Percentiles rank a stretch among this genome's conserved stretches.
Conservation (phyloP, 1,140 invertebrate species). For the Caenorhabditis brenneri region DNA sequence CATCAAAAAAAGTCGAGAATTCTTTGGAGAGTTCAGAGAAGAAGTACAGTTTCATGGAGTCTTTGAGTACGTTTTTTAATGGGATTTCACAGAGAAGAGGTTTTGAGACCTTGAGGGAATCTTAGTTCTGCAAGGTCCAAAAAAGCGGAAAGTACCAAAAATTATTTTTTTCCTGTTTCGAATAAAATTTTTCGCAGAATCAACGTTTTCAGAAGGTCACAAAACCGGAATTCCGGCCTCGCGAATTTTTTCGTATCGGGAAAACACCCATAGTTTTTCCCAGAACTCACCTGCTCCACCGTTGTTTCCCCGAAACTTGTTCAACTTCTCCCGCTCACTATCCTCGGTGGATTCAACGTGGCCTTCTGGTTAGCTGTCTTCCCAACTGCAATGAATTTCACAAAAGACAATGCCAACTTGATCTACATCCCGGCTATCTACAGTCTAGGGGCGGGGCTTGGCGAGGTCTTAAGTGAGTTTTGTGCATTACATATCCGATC, state of each 20-base stretch:
- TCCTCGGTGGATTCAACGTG: background rate
- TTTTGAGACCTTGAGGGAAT: too few species aligned
- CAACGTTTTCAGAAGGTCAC: too few species aligned
- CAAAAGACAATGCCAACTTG: background rate
- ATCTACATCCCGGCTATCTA: conserved; percentile 12
- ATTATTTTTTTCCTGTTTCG: too few species aligned
- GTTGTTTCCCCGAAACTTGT: background rate
- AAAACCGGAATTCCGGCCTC: background rate
- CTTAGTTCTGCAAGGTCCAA: background rate
- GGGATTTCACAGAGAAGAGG: too few species aligned
- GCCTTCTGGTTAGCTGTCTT: background rate
- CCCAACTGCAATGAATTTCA: background rate
- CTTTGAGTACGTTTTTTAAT: background rate
- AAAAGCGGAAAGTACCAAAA: background rate
- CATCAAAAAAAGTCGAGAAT: background rate
- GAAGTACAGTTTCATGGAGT: background rate
- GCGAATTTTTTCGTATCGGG: background rate
- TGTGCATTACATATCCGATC: too few species aligned
- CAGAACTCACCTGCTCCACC: background rate
- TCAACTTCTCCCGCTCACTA: background rate
- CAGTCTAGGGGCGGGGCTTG: background rate
- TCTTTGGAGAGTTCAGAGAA: background rate
- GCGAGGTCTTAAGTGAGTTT: conserved; percentile 28
- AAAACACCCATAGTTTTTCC: background rate
- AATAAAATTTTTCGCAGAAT: too few species aligned